Evolutionary conservation across 2,113 vertebrate species (phyloP), one percentile per base, ranked within the genome.

Genomic region (Corythaeola cristata): DNA sequence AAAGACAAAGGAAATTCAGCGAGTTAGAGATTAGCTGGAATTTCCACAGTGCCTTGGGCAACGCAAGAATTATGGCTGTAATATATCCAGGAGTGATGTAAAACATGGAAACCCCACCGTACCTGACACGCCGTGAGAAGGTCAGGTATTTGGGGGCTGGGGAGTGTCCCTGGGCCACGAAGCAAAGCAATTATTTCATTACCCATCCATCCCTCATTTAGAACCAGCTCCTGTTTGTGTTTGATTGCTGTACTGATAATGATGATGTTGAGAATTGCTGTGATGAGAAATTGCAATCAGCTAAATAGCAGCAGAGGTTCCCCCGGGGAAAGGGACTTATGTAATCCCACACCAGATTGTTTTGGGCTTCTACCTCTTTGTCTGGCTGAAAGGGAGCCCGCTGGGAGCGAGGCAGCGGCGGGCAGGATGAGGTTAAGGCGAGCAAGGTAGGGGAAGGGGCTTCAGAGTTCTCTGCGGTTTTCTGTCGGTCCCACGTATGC

Each of bases 281-380:
- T 96, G 96, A 96, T 96, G 96, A 97, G 96, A 22, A 96, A 96
- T 97, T 95, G 96, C 96, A 97, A 97, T 97, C 96, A 97, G 96
- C 96, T 94, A 95, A 96, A 96, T 94, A 96, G 96, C 96, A 26
- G 96, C 83, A 6, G 89, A 94, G 93, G 83, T 96, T 96, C 94
- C 96, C 96, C 93, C 47, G 4, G 97, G 95, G 91, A 94, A 63
- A 17, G 93, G 77, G 77, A 13, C 86, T 80, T 58, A 26, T 26
- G 89, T 68, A 82, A 91, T 90, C 77, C 94, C 89, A 2, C 75
- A 11, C 39, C 8, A 5, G 81, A 9, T 7, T 18, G 41, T 80
- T 86, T 23, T 24, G 96, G 95, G 82, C 75, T 83, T 35, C 93
- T 87, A 5, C 88, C 75, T 84, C 93, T 96, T 96, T 97, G 96